Evolutionary conservation across 2,888 invertebrate species (phyloP).

Genomic region (Diaperis boleti): DNA sequence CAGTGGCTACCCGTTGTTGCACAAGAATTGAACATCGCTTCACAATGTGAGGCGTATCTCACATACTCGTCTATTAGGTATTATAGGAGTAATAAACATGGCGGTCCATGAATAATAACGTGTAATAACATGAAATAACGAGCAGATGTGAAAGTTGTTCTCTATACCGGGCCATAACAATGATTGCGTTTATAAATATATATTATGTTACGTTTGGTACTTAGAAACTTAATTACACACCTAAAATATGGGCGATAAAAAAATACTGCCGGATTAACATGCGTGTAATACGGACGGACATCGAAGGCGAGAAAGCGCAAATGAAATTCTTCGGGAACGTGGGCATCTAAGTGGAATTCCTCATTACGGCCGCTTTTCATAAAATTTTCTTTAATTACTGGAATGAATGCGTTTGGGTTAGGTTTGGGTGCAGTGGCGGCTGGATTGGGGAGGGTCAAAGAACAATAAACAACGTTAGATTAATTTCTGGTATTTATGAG

Average conservation of each 20-base stretch:
- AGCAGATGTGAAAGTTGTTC: conserved; percentile 57
- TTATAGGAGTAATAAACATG: conserved; percentile 52
- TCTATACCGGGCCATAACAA: conserved; percentile 46
- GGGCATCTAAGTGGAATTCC: conserved; percentile 13
- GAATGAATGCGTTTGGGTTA: conserved; percentile 25
- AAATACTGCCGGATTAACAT: conserved; percentile 31
- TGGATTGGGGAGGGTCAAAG: no score
- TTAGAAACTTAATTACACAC: conserved; percentile 44
- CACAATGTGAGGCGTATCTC: conserved; percentile 44
- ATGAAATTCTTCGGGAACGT: conserved; percentile 24
- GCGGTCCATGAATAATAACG: conserved; percentile 56
- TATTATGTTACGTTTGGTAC: conserved; percentile 38
- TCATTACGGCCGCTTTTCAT: conserved; percentile 12
- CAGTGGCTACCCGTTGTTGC: conserved; percentile 27
- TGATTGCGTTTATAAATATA: conserved; percentile 46
- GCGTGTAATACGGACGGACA: conserved; percentile 23
- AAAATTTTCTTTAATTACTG: conserved; percentile 25
- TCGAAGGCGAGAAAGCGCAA: conserved; percentile 26
- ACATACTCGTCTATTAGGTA: conserved; percentile 48
- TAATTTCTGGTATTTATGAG: no score
- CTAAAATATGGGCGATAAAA: conserved; percentile 41
- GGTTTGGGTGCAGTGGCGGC: no score
- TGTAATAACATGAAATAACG: conserved; percentile 55
- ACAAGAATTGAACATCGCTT: conserved; percentile 23
- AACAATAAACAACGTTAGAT: no score